These are phyloP conservation scores for Andrena trimmerana DNA, from an alignment of 2,888 invertebrate species.

Conservation along the genomic window DNA sequence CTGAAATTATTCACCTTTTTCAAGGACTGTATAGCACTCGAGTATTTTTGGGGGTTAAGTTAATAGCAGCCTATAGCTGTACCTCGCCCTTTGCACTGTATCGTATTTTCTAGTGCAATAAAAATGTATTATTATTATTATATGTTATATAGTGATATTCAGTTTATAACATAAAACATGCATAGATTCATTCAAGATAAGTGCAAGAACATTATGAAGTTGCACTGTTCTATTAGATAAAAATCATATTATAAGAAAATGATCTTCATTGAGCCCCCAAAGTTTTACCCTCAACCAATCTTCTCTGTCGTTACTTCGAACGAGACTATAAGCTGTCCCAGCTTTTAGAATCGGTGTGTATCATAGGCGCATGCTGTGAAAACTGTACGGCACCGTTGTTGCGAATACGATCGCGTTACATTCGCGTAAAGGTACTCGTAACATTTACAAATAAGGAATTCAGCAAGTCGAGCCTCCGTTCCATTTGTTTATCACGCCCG, in stretches of 20 bases:
- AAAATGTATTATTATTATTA: too few species aligned
- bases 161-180: neutral
- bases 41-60: too few species aligned
- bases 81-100: too few species aligned
- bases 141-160: too few species aligned
- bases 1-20: neutral
- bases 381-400: constrained; percentile 6
- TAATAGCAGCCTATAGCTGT: too few species aligned
- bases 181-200: neutral
- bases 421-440: constrained; percentile 7
- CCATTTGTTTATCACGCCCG: neutral
- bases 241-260: neutral
- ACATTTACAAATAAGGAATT: constrained; percentile 17
- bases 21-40: neutral
- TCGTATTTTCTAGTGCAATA: too few species aligned
- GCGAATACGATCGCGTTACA: neutral
- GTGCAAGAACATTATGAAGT: neutral
- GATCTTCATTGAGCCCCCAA: constrained; percentile 7
- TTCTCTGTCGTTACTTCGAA: constrained; percentile 16
- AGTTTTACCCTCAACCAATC: neutral
- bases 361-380: constrained; percentile 7
- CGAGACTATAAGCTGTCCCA: constrained; percentile 24
- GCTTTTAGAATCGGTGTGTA: constrained; percentile 5
- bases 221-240: neutral
- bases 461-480: constrained; percentile 8